These are phyloP conservation scores for Ophion obscuratus DNA, from an alignment of 2,888 invertebrate genomes.

Conservation along the genomic window DNA sequence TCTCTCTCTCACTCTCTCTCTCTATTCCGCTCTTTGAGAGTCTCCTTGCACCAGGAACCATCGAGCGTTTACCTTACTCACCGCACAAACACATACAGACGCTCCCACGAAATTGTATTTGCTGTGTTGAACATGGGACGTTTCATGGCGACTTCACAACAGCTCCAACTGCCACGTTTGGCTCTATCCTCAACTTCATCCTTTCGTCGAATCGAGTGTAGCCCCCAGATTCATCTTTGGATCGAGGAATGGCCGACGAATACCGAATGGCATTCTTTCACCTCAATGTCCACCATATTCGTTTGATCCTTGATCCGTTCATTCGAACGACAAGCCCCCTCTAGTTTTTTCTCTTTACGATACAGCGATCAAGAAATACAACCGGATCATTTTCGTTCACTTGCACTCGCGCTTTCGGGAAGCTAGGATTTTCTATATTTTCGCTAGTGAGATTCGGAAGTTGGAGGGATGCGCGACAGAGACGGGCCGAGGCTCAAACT, in stretches of 20 bases:
- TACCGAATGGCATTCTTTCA: neutral
- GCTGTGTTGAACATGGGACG: conserved; percentile 13
- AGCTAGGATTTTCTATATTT: neutral
- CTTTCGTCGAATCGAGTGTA: neutral
- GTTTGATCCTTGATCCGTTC: neutral
- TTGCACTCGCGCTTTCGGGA: neutral
- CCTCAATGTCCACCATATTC: neutral
- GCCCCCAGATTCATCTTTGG: neutral
- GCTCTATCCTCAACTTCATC: too few relatives aligned
- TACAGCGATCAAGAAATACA: neutral
- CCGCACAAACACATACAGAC: conserved; percentile 6
- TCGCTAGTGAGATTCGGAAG: neutral
- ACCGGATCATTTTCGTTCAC: neutral
- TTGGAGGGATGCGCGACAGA: neutral
- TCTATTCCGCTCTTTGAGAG: conserved; percentile 21
- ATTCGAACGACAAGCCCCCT: neutral
- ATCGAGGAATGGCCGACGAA: neutral
- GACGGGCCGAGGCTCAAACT: neutral
- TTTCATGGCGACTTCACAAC: conserved; percentile 4
- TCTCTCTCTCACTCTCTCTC: conserved; percentile 22
- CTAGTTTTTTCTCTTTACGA: too few relatives aligned
- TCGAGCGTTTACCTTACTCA: conserved; percentile 25
- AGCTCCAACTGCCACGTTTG: too few relatives aligned
- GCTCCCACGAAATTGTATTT: conserved; percentile 17
- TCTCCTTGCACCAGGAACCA: conserved; percentile 26